Conservation (phyloP, 2,113 vertebrate species). For the Sorex araneus region DNA sequence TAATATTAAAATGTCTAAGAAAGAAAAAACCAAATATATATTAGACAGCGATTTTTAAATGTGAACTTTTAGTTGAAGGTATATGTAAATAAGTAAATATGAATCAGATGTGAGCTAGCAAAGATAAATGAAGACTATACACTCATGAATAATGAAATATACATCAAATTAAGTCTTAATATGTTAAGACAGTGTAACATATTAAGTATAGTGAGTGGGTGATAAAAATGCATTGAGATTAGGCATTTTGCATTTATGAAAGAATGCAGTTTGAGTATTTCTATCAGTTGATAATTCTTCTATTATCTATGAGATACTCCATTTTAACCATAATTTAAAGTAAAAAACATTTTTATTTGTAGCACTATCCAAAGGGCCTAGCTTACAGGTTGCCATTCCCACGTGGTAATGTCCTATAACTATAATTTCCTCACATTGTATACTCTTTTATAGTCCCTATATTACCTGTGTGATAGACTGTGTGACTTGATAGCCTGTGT, state of each 20-base stretch:
- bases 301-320: background rate
- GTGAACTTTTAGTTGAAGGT: background rate
- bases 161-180: background rate
- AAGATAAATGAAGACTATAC: background rate
- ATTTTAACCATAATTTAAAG: background rate
- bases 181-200: background rate
- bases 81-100: background rate
- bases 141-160: slow-evolving; percentile 10
- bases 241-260: background rate
- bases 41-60: background rate
- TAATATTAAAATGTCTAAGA: background rate
- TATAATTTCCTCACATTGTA: background rate
- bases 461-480: background rate
- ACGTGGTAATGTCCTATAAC: background rate
- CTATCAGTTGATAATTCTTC: background rate
- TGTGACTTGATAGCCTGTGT: background rate
- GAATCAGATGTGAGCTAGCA: background rate
- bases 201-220: background rate
- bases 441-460: background rate
- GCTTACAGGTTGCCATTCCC: background rate
- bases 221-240: background rate
- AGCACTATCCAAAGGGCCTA: background rate
- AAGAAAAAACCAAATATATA: background rate
- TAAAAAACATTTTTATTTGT: background rate
- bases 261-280: background rate